Evolutionary conservation across 92 coral and sea anemone species (phyloP), one percentile per base, ranked within the genome.

Genomic region (Anthopleura xanthogrammica): DNA sequence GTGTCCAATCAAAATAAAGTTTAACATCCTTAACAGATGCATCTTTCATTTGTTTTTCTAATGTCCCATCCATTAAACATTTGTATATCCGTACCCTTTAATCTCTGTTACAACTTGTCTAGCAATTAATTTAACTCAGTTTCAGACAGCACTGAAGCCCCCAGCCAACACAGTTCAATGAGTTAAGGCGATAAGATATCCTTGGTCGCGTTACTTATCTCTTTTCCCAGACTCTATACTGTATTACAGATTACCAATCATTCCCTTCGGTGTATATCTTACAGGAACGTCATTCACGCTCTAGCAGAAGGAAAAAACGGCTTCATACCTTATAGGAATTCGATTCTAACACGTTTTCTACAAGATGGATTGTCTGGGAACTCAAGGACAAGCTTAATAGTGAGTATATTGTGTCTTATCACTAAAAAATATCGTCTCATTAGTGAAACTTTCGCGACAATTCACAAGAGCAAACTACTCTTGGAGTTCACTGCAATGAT

Each of bases 271-370:
- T 64, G 40, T 41, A 24, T 85, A 36, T 65, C 70, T 20, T 62
- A 41, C 84, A 93, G 98, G 60, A 94, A 94, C 85, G 98, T 94
- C 22, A 94, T 94, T 65, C 95, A 94, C 73, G 98, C 98, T 2
- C 80, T 94, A 77, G 95, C 98, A 12, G 98, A 94, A 65, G 95
- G 92, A 16, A 93, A 83, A 77, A 90, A 83, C 66, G 90, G 86
- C 20, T 94, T 91, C 84, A 90, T 94, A 43, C 98, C 98, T 7
- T 94, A 86, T 77, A 92, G 98, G 52, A 94, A 94, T 74, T 94
- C 98, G 19, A 87, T 92, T 22, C 64, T 94, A 5, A 94, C 98
- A 8, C 82, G 98, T 40, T 86, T 94, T 17, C 77, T 94, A 43
- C 95, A 94, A 78, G 93, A 94, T 57, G 95, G 98, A 60, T 77